Conservation (phyloP, 2,113 vertebrate species). For the Rhinolophus sinicus region DNA sequence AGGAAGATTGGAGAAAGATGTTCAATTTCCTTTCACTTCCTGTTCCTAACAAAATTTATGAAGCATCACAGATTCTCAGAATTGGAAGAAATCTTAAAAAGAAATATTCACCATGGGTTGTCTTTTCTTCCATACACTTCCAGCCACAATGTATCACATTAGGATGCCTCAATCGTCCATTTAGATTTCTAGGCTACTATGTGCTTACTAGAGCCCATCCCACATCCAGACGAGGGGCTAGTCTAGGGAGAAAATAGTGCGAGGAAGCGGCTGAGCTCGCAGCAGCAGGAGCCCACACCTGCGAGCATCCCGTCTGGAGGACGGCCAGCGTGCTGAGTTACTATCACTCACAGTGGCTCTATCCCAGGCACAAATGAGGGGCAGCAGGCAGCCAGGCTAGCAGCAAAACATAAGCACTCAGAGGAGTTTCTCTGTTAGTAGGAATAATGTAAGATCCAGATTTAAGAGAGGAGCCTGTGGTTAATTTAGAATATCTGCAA, state of each 20-base stretch:
- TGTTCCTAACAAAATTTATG: not conserved
- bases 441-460: not conserved
- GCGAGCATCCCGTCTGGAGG: accelerated
- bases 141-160: not conserved
- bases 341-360: not conserved
- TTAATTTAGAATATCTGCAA: slow-evolving; percentile 43
- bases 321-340: not conserved
- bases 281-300: not conserved
- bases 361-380: not conserved
- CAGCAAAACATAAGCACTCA: not conserved
- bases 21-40: not conserved
- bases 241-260: not conserved
- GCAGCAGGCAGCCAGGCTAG: too few species aligned
- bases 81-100: not conserved
- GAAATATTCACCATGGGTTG: not conserved
- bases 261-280: not conserved
- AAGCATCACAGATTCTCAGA: not conserved
- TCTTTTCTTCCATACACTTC: not conserved
- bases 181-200: not conserved
- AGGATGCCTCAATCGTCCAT: not conserved
- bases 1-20: not conserved
- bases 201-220: too few species aligned
- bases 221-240: not conserved
- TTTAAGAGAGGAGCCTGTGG: slow-evolving; percentile 47
- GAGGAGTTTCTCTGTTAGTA: not conserved